Base-by-base conservation (phyloP, 2,113 vertebrate species). In the Tringa solitaria region DNA sequence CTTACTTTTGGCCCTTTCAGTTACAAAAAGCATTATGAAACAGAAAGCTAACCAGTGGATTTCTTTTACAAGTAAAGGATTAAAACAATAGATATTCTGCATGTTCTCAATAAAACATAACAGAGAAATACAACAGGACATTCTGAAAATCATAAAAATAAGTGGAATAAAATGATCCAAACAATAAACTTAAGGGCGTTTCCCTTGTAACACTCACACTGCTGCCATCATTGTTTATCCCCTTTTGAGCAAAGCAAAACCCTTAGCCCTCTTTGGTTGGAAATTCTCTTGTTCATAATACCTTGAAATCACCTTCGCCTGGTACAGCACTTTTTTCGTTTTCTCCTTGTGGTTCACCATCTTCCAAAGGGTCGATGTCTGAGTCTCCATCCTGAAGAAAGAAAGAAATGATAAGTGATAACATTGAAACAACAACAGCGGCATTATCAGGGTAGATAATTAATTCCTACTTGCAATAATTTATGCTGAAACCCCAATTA, bases 261-360 rank as follows among this genome's bases (percentile, higher is more conserved):
- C 8, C 27, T 72, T 45, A 32, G 24, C 16, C 7, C 12, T 46
- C 30, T 45, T 64, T 64, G 20, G 2, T 86, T 85, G 3, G 3
- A 53, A 64, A 41, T 45, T 48, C 21, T 84, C 28, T 63, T 67
- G 45, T n/a, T 90, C 56, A 23, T 48, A 79, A 75, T 97, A 97
- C 97, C 97, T 97, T 94, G 79, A 89, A 93, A 88, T 94, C 94
- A 85, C 91, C 86, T 89, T 94, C 30, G 33, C 27, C 72, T 74
- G 73, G 50, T 50, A 17, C 75, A 80, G 19, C 32, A 68, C 65
- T 9, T 8, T 14, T 45, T 0, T 48, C 43, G 17, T 13, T 12
- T 43, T 21, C n/a, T 11, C 8, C 76, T 18, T 54, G 61, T 2
- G 1, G 4, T 39, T 9, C 67, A 35, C 22, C 27, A 76, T 19